These are phyloP conservation scores for Parasteatoda tepidariorum DNA, from an alignment of 1,140 invertebrate species.

Conservation along the genomic window DNA sequence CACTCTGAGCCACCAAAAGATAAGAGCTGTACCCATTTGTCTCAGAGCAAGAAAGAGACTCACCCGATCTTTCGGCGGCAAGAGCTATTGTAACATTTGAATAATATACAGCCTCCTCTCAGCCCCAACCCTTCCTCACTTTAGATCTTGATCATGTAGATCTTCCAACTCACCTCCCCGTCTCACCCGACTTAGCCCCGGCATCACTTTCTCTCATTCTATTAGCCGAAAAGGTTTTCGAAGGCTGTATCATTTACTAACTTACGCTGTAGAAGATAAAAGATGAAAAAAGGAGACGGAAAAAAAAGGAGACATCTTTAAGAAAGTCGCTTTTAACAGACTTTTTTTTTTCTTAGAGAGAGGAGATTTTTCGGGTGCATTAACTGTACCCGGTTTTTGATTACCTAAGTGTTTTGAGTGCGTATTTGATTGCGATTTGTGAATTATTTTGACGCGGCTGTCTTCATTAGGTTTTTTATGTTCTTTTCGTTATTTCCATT, in stretches of 20 bases:
- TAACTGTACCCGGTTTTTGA: constrained; percentile 37
- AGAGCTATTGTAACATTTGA: constrained; percentile 56
- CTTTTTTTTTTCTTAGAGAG: background rate
- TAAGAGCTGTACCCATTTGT: constrained; percentile 47
- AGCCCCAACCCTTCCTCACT: constrained; percentile 30
- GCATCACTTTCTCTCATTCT: constrained; percentile 44
- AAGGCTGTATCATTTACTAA: constrained; percentile 43
- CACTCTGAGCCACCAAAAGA: constrained; percentile 22
- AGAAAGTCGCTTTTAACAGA: constrained; percentile 42
- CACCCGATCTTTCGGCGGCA: constrained; percentile 2
- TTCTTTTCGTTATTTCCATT: background rate
- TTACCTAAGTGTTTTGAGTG: constrained; percentile 55
- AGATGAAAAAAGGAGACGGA: background rate
- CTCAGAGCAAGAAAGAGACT: constrained; percentile 3
- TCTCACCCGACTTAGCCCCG: background rate
- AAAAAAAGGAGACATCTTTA: constrained; percentile 31
- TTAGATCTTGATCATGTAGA: constrained; percentile 54
- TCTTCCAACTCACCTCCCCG: background rate
- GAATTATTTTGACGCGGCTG: constrained; percentile 45
- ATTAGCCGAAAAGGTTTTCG: constrained; percentile 54
- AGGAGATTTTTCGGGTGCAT: constrained; percentile 1
- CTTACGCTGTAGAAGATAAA: too few relatives aligned
- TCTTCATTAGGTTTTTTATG: constrained; percentile 41
- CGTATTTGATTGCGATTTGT: constrained; percentile 50
- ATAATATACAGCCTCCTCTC: constrained; percentile 39